These are phyloP conservation scores for Rissa tridactyla DNA, from an alignment of 2,113 vertebrate species.

Conservation along the genomic window DNA sequence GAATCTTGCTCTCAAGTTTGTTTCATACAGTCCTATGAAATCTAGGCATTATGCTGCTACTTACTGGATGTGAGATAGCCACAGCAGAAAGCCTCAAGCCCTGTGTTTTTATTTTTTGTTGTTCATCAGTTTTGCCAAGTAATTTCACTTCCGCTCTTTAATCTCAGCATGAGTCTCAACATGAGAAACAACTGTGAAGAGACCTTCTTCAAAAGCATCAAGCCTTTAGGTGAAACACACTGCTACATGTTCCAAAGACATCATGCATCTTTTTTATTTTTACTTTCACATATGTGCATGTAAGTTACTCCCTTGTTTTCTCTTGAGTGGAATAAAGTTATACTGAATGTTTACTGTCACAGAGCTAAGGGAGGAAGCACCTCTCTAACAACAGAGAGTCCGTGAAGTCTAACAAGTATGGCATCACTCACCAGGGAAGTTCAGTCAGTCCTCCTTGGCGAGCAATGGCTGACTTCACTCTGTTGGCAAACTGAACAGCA, in stretches of 20 bases:
- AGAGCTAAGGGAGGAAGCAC: neutral
- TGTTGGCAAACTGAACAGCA: constrained; percentile 90
- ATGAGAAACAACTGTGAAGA: neutral
- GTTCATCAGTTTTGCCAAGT: neutral
- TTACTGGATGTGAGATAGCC: neutral
- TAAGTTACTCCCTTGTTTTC: neutral
- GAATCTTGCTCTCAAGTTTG: neutral
- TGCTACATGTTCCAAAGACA: neutral
- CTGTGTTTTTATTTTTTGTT: neutral
- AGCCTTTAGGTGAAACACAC: neutral
- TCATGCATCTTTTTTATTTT: neutral
- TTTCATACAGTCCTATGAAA: neutral
- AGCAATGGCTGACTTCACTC: constrained; percentile 92
- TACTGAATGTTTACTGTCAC: neutral
- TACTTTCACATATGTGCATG: neutral
- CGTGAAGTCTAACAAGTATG: neutral
- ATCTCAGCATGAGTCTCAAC: neutral
- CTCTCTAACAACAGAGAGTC: neutral
- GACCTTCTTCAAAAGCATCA: neutral
- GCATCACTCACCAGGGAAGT: constrained; percentile 84
- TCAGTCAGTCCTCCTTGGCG: constrained; percentile 89
- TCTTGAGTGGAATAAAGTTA: neutral
- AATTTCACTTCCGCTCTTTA: neutral
- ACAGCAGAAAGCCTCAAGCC: neutral
- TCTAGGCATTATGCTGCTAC: neutral